These are phyloP conservation scores for Ancistrus triradiatus DNA, from an alignment of 2,113 vertebrate species.

Conservation along the genomic window DNA sequence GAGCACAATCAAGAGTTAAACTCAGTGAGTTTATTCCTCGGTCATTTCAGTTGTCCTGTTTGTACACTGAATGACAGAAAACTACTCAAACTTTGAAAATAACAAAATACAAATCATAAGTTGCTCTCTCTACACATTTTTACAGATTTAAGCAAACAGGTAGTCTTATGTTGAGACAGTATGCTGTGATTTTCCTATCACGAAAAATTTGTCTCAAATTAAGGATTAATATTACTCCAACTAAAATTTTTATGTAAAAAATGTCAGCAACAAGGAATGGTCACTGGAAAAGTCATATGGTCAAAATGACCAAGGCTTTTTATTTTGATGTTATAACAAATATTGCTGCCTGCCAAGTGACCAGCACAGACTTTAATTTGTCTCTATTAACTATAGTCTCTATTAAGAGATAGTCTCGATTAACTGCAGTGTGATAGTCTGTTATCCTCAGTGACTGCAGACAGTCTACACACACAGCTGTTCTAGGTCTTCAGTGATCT, in stretches of 20 bases:
- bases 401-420: no score
- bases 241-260: no score
- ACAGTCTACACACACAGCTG: no score
- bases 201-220: no score
- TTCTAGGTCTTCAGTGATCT: no score
- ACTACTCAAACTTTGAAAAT: slow-evolving; percentile 38
- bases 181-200: slow-evolving; percentile 10
- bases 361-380: no score
- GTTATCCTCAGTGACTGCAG: no score
- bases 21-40: slow-evolving; percentile 44
- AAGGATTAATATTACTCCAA: no score
- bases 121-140: slow-evolving; percentile 49
- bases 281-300: not conserved
- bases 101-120: slow-evolving; percentile 31
- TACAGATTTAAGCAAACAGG: slow-evolving; percentile 48
- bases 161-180: slow-evolving; percentile 26
- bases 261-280: no score
- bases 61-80: slow-evolving; percentile 41
- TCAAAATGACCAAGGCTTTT: slow-evolving; percentile 9
- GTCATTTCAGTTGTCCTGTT: slow-evolving; percentile 31
- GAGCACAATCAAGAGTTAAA: slow-evolving; percentile 14
- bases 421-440: no score
- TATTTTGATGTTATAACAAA: slow-evolving; percentile 4
- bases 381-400: no score
- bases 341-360: not conserved